Base-by-base conservation (phyloP, 2,797 vertebrate species). In the Harpagifer antarcticus region DNA sequence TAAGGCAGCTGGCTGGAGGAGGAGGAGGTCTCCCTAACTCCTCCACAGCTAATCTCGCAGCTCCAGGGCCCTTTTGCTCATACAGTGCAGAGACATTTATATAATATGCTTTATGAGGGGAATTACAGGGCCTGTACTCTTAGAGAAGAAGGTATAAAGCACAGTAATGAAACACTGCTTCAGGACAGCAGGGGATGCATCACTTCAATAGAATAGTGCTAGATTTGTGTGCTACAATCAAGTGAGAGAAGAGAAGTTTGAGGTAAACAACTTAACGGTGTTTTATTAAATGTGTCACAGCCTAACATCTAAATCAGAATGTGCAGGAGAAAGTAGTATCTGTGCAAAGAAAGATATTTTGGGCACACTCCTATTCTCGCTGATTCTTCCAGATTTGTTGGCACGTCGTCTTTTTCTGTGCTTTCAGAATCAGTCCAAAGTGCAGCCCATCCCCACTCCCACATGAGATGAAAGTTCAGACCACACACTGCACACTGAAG, bases 41-140 rank as follows among this genome's bases (percentile, higher is more conserved):
- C 89, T 89, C 85, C 84, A 86, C 74, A 76, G 72, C 82, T 93
- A 92, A 94, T 94, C 92, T 92, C 74, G 60, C 78, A 71, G 83
- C 89, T 76, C 76, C 82, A 75, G 80, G 85, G 86, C 80, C 86
- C 84, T 86, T 37, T 80, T 62, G 48, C 74, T 86, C 85, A 88
- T 84, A 87, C 70, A 72, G 83, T 81, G 76, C 56, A 55, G 75
- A 79, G 69, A 68, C 83, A 78, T 86, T 85, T 84, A 81, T 81
- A 82, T 78, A 43, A 76, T 76, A 81, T 72, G 67, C 59, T 89
- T 92, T 91, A 93, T 82, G 79, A 63, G 65, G 65, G 80, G 86
- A 90, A 90, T 89, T 86, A 63, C 74, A 42, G 31, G 62, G 55
- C 69, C 82, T 78, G 56, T 60, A 82, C 72, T 80, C 66, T 81